Conservation (phyloP, 2,113 vertebrate genomes). For the Amphilophus citrinellus region DNA sequence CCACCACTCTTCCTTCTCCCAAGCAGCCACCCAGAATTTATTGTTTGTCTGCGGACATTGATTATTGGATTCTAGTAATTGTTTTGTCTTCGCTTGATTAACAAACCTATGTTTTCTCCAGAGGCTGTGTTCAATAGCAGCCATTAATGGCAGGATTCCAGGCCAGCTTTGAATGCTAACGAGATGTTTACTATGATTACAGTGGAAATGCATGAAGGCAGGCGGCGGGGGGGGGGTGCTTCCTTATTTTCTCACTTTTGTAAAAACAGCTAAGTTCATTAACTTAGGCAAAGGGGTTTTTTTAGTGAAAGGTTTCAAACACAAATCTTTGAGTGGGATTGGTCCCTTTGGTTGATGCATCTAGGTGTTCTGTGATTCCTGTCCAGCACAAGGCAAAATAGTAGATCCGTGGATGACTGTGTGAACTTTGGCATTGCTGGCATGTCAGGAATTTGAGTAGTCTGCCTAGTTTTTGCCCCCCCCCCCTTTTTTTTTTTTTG, state of each 20-base stretch:
- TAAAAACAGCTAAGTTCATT: constrained; percentile 5
- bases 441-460: constrained; percentile 53
- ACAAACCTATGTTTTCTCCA: constrained; percentile 70
- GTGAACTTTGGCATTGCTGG: constrained; percentile 21
- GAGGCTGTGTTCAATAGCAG: constrained; percentile 55
- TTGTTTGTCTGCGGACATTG: constrained; percentile 73
- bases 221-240: background rate
- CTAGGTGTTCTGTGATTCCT: constrained; percentile 29
- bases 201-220: background rate
- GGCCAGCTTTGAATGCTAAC: constrained; percentile 22
- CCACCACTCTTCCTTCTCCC: constrained; percentile 33
- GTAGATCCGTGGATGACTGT: constrained; percentile 14
- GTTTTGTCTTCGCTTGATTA: constrained; percentile 78
- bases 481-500: background rate
- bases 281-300: background rate
- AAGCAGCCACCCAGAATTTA: constrained; percentile 67
- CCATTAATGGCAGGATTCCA: constrained; percentile 35
- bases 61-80: constrained; percentile 82
- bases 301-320: background rate
- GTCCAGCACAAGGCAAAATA: constrained; percentile 12
- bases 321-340: constrained; percentile 14
- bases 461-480: background rate
- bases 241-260: constrained; percentile 21
- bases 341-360: constrained; percentile 24
- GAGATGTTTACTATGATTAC: constrained; percentile 34